A percentile compares a stretch with the other conserved stretches of the same genome.
These are phyloP conservation scores for Tachyglossus aculeatus DNA, from an alignment of 2,797 vertebrate genomes.

Conservation along the genomic window DNA sequence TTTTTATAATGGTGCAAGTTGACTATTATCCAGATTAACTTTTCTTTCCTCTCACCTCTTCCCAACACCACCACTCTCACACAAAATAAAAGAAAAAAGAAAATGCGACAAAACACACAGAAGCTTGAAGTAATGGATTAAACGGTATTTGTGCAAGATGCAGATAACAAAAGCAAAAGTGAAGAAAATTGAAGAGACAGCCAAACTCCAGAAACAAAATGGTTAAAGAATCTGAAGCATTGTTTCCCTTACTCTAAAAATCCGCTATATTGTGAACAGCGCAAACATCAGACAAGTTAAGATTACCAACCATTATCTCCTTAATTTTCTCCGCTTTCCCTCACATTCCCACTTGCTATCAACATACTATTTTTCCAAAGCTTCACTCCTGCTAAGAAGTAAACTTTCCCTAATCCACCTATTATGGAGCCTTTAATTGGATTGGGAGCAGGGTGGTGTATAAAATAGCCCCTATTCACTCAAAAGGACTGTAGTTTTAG, in stretches of 20 bases:
- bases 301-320: conserved; percentile 90
- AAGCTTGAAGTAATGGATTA: conserved; percentile 75
- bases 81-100: conserved; percentile 31
- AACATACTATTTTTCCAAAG: conserved; percentile 83
- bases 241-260: conserved; percentile 77
- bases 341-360: conserved; percentile 87
- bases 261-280: conserved; percentile 78
- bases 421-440: conserved; percentile 97
- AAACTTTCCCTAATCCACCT: conserved; percentile 98
- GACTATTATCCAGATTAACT: conserved; percentile 66
- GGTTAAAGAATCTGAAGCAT: conserved; percentile 80
- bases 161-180: conserved; percentile 82
- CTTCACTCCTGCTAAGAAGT: conserved; percentile 87
- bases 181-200: conserved; percentile 90
- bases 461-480: conserved; percentile 89
- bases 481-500: conserved; percentile 82
- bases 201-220: conserved; percentile 81
- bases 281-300: conserved; percentile 93
- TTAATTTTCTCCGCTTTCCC: conserved; percentile 92
- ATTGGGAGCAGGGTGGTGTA: conserved; percentile 90
- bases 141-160: conserved; percentile 76
- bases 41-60: conserved; percentile 58
- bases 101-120: conserved; percentile 68
- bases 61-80: conserved; percentile 54
- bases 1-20: conserved; percentile 45